phyloP scores from a whole-genome alignment of 2,888 invertebrate genomes.

The Spodoptera exigua region DNA sequence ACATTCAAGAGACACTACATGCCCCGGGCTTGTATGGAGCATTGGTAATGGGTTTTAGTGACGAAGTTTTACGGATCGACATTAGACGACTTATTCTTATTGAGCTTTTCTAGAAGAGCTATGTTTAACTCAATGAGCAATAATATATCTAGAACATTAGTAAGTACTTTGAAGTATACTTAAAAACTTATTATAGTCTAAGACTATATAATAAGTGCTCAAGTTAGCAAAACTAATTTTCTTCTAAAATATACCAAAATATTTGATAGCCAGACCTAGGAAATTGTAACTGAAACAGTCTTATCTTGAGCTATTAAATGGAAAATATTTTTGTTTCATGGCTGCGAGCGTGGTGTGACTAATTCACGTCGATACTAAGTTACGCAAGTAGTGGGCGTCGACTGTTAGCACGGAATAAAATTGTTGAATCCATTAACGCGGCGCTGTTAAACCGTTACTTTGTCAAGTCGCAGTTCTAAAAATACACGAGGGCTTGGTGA shows the following conservation, averaged over 20 bases:
- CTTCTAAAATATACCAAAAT: background rate
- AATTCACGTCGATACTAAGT: constrained; percentile 36
- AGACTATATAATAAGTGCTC: too few relatives aligned
- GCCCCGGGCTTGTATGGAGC: constrained; percentile 8
- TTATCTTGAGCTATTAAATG: constrained; percentile 5
- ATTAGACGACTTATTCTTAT: too few relatives aligned
- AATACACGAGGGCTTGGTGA: constrained; percentile 16
- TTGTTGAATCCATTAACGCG: constrained; percentile 49
- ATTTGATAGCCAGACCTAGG: background rate
- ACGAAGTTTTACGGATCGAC: constrained; percentile 18
- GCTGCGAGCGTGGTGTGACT: constrained; percentile 10
- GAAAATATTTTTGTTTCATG: constrained; percentile 27
- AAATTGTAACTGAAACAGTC: constrained; percentile 8
- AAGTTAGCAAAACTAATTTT: background rate
- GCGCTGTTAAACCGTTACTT: constrained; percentile 39
- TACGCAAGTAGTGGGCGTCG: constrained; percentile 27
- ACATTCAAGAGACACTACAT: constrained; percentile 34
- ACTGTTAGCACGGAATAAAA: constrained; percentile 37
- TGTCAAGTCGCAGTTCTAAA: constrained; percentile 34
- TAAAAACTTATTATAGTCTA: too few relatives aligned
- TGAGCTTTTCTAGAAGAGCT: too few relatives aligned
- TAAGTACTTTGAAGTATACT: too few relatives aligned
- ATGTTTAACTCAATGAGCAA: too few relatives aligned
- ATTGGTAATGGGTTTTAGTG: constrained; percentile 17
- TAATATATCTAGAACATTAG: too few relatives aligned